These are phyloP conservation scores for Archilochus colubris DNA, from an alignment of 2,113 vertebrate genomes.

Conservation along the genomic window DNA sequence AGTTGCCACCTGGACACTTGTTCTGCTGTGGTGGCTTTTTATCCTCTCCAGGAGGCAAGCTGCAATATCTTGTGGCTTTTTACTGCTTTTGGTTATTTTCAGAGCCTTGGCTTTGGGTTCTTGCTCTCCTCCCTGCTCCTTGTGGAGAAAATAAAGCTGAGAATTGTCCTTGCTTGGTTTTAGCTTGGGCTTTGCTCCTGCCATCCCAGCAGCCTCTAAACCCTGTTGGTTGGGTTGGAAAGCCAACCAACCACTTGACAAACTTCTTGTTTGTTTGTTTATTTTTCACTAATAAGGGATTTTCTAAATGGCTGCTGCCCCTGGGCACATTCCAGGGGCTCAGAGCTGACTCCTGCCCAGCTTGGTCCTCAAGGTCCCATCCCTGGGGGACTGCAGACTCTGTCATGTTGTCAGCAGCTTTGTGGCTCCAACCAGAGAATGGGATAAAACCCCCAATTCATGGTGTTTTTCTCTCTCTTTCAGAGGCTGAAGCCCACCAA, in stretches of 20 bases:
- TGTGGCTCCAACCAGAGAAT: not conserved
- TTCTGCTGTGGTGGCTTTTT: not conserved
- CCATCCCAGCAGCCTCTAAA: too few relatives aligned
- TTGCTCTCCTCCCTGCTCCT: not conserved
- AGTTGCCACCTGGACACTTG: accelerated
- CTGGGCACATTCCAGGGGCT: accelerated
- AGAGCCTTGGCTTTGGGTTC: not conserved
- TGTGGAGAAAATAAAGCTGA: not conserved
- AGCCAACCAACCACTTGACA: too few relatives aligned
- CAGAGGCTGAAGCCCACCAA: slow-evolving; percentile 96
- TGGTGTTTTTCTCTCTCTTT: not conserved
- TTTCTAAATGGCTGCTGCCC: not conserved
- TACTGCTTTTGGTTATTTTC: not conserved
- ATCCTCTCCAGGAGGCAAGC: not conserved
- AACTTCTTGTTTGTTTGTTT: too few relatives aligned
- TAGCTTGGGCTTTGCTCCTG: not conserved
- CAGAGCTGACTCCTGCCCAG: not conserved
- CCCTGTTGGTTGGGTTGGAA: too few relatives aligned
- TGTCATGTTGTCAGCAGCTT: not conserved
- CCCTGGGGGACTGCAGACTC: not conserved
- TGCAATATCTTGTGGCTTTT: not conserved
- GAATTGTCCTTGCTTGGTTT: not conserved
- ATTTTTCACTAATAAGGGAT: too few relatives aligned
- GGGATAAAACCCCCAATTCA: accelerated
- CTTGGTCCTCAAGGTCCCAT: not conserved